These are phyloP conservation scores for Thaumetopoea pityocampa DNA, from an alignment of 1,140 invertebrate species.

Conservation along the genomic window DNA sequence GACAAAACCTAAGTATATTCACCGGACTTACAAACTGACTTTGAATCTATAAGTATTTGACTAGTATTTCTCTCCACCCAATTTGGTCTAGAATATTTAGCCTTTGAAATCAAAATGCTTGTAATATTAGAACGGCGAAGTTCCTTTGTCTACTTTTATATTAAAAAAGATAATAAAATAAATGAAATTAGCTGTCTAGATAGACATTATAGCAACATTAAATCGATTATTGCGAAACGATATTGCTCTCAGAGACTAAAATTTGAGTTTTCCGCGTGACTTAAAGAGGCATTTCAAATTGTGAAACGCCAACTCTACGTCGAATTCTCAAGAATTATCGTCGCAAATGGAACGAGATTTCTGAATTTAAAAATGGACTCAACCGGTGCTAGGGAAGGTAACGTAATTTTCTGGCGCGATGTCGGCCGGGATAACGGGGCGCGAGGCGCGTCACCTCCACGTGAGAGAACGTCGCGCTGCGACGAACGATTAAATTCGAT, in stretches of 20 bases:
- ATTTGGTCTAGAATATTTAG: slow-evolving; percentile 5
- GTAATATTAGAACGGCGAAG: not conserved
- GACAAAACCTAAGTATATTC: slow-evolving; percentile 10
- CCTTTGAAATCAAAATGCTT: slow-evolving; percentile 4
- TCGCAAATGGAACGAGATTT: slow-evolving; percentile 50
- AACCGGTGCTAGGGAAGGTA: slow-evolving; percentile 39
- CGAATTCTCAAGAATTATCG: slow-evolving; percentile 54
- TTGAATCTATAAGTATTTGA: slow-evolving; percentile 6
- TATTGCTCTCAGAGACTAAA: slow-evolving; percentile 14
- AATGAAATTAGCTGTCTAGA: not conserved
- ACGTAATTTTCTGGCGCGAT: slow-evolving; percentile 60
- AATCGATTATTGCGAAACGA: slow-evolving; percentile 17
- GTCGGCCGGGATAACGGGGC: slow-evolving; percentile 36
- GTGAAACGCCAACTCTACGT: slow-evolving; percentile 41
- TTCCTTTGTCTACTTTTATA: too few relatives aligned
- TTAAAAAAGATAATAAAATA: not conserved
- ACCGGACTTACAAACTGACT: slow-evolving; percentile 2
- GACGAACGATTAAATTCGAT: slow-evolving; percentile 53
- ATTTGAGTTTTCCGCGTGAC: slow-evolving; percentile 7
- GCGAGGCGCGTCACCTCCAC: slow-evolving; percentile 31
- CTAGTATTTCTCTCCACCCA: slow-evolving; percentile 1
- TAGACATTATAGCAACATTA: slow-evolving; percentile 11
- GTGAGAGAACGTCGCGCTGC: slow-evolving; percentile 28
- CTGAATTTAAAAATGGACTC: slow-evolving; percentile 51
- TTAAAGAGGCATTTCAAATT: slow-evolving; percentile 29